Evolutionary conservation across 2,888 invertebrate species (phyloP), one percentile per base, ranked within the genome.

Genomic region (Deroplatys truncata): DNA sequence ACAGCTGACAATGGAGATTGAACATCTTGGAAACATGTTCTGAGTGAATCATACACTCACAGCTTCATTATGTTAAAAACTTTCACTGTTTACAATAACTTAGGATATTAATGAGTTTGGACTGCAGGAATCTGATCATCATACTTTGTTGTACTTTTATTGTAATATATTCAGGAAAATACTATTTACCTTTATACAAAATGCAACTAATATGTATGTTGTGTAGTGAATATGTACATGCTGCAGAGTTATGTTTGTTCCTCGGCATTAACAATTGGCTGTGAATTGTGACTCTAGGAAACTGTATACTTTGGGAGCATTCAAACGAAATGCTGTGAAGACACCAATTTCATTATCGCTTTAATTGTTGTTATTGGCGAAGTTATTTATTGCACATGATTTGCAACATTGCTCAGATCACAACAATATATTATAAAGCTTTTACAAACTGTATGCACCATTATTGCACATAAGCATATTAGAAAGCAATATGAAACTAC

Each of bases 341-440:
- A 83, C 56, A 72, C 13, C 72, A 87, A 87, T n/a, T 82, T 31
- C 35, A 82, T 35, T 20, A 87, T 82, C 43, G 87, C 87, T 87
- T 87, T 87, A 83, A 87, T 82, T 87, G 87, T 87, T 87, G 87
- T 87, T n/a, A 8, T 87, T 20, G 82, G 56, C 25, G 20, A 72
- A 72, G 3, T 72, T 72, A 56, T 56, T 56, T 56, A 72, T 7
- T 72, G 56, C 56, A 72, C 56, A 56, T 56, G 56, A 56, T 56
- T 56, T 56, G 56, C 15, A 15, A 49, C 49, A 49, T 15, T 49
- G 56, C 56, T 72, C 56, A 72, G 25, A 20, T 20, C 25, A 72
- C 56, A 72, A 20, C 25, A 43, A 25, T 56, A n/a, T n/a, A 10
- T 15, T 49, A 4, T 8, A 43, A 43, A 43, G 43, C 43, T 43